Conservation (phyloP, 2,113 vertebrate species). For the Malurus elegans region DNA sequence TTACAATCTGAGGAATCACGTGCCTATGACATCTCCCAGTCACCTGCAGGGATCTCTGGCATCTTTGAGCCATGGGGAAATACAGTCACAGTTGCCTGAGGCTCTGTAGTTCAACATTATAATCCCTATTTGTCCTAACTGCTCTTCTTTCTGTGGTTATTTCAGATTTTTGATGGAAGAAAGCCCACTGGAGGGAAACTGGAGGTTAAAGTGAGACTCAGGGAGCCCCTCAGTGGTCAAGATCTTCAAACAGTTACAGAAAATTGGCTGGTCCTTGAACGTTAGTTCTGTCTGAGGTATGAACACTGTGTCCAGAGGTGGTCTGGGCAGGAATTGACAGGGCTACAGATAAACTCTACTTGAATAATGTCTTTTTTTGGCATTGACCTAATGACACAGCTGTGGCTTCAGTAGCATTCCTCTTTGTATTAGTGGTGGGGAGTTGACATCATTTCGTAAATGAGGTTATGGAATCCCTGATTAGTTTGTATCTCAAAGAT, state of each 20-base stretch:
- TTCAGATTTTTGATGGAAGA: constrained; percentile 91
- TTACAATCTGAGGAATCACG: accelerated
- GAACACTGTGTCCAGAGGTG: accelerated
- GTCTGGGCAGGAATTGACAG: neutral
- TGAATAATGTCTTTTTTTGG: neutral
- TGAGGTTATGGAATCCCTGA: neutral
- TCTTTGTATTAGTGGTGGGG: neutral
- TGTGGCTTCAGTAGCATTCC: neutral
- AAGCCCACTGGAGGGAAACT: constrained; percentile 91
- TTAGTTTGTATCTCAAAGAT: neutral
- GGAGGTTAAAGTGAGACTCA: constrained; percentile 88
- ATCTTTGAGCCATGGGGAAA: accelerated
- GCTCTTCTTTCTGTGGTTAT: neutral
- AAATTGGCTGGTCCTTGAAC: constrained; percentile 91
- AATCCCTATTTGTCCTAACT: accelerated
- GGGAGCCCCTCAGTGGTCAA: constrained; percentile 91
- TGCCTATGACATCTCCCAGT: neutral
- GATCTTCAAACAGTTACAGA: constrained; percentile 86
- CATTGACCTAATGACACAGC: neutral
- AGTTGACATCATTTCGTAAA: neutral
- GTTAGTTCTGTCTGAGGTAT: constrained; percentile 48
- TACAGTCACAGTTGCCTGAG: neutral
- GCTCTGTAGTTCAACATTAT: accelerated
- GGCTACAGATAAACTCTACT: neutral
- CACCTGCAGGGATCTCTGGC: neutral